Base-by-base conservation (phyloP, 2,888 invertebrate genomes). In the Tachina fera region DNA sequence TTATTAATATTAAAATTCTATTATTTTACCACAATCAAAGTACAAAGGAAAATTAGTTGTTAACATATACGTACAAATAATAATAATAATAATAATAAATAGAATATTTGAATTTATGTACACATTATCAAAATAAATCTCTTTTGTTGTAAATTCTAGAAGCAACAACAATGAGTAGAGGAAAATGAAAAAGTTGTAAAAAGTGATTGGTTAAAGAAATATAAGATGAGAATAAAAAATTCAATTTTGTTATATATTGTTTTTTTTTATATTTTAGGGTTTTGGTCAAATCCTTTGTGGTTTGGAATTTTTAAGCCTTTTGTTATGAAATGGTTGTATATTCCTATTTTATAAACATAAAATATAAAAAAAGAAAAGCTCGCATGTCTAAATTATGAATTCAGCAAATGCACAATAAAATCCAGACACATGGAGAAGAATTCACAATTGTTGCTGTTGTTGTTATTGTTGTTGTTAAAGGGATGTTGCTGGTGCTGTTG, bases 281-380 rank as follows among this genome's bases (percentile, higher is more conserved):
- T 67, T 82, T 68, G 85, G 75, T 83, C 79, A 86, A 86, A 76
- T 83, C 86, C 75, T 76, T 83, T 83, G 86, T 76, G 86, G 79
- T 79, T 83, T 86, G 19, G 41, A 86, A 71, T 79, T 31, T 80
- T 51, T 53, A 65, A 82, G 79, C 74, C 76, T 83, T 86, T 83
- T 80, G 71, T 86, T 86, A 71, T 56, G 31, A 41, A 76, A 83
- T 19, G 65, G 47, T 67, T 86, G 41, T 79, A 56, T n/a, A 58
- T 53, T 78, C 60, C 45, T 81, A 70, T 72, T 60, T 70, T 49
- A 41, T 70, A 61, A 76, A 80, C 19, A 70, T 1, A 70, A n/a
- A 14, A 13, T 43, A 70, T 31, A 31, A 14, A 75, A 75, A 43
- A 31, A 14, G 10, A 5, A 43, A 41, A n/a, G 3, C 41, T 67